Evolutionary conservation across 2,797 vertebrate species (phyloP), one percentile per base, ranked within the genome.

Genomic region (Crossoptilon crossoptilon): DNA sequence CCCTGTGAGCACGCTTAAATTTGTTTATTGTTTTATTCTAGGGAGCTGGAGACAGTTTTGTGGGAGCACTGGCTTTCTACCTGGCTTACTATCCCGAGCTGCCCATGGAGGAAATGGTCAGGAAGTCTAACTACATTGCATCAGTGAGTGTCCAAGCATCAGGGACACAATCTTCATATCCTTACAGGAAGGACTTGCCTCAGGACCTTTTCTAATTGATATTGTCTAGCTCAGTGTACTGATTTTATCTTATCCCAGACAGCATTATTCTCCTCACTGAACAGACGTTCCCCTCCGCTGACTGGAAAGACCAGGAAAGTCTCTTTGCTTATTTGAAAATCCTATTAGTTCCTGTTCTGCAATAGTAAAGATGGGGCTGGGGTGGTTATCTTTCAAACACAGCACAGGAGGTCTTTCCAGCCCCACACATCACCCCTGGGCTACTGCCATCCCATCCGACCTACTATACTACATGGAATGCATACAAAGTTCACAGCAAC

Each of bases 31-130:
- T 97, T 96, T 93, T 82, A 63, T 95, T 97, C 96, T 82, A 99
- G 99, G 99, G 99, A 8, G 99, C 99, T 68, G 99, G 99, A 39
- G 99, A 99, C 98, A 99, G 99, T 96, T 99, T 99, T 96, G 98
- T 99, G 74, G 99, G 99, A 71, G 98, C 99, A 0, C 84, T 99
- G 96, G 99, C 99, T 11, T 99, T 99, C 97, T 99, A 99, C 97
- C 96, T 98, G 96, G 99, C 99, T 91, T 97, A 97, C 90, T 97
- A 98, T 97, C 98, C 99, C 70, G 83, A 94, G 76, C 92, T 99
- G 96, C 82, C 98, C 80, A 93, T 99, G 96, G 98, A 99, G 95
- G 99, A 99, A 97, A 99, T 99, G 98, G 98, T 98, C 94, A 98
- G 92, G 95, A 98, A 98, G 96, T 98, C 98, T 81, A 99, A 98